These are phyloP conservation scores for human (Homo sapiens) DNA, from an alignment of 2,113 vertebrate genomes.

Conservation along the genomic window DNA sequence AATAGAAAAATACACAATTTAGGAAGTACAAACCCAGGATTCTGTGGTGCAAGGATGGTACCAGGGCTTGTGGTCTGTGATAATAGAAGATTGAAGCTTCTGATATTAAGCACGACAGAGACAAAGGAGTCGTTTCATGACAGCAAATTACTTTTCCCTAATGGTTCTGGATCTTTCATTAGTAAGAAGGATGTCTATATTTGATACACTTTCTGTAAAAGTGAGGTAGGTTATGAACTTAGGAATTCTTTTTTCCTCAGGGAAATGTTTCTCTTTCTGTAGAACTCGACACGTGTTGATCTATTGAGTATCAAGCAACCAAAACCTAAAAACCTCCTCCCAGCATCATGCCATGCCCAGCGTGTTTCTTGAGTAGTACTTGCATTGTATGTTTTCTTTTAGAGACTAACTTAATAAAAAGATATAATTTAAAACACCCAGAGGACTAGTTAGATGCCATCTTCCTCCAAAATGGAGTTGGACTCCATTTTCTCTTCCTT, in stretches of 20 bases:
- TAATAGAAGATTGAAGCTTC: not conserved
- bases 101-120: not conserved
- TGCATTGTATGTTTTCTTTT: not conserved
- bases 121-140: not conserved
- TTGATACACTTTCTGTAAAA: not conserved
- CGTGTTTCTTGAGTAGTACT: not conserved
- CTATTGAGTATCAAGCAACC: not conserved
- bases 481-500: not conserved
- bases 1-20: slow-evolving; percentile 20
- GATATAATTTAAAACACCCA: not conserved
- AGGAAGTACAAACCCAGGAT: not conserved
- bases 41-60: not conserved
- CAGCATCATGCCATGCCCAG: not conserved
- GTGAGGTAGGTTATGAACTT: not conserved
- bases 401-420: not conserved
- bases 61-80: not conserved
- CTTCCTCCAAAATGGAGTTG: not conserved
- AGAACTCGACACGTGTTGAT: not conserved
- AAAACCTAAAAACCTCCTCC: not conserved
- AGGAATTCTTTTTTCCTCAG: not conserved
- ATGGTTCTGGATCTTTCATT: not conserved
- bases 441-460: not conserved
- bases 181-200: not conserved
- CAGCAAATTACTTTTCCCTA: not conserved
- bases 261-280: not conserved